Conservation (phyloP, 2,113 vertebrate genomes). For the Phocoena sinus region DNA sequence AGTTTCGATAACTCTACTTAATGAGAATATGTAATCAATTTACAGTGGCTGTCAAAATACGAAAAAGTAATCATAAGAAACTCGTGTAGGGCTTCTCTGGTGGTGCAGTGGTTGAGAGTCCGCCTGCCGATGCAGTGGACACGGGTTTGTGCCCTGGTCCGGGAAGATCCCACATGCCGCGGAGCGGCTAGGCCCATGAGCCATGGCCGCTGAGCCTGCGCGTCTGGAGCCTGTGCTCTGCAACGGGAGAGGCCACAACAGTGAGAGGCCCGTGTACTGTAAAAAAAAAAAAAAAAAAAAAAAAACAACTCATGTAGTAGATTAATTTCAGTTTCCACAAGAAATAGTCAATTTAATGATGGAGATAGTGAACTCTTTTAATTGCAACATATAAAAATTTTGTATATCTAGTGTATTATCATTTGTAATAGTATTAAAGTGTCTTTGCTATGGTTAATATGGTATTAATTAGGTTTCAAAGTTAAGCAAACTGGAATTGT, state of each 20-base stretch:
- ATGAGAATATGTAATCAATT: not conserved
- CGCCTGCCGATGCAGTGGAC: accelerated
- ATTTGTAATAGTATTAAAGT: not conserved
- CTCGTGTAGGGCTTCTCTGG: not conserved
- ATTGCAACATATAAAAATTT: not conserved
- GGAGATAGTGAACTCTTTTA: not conserved
- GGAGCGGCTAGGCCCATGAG: no score
- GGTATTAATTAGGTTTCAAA: not conserved
- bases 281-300: no score
- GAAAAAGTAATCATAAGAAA: not conserved
- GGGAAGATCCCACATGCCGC: no score
- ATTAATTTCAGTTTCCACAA: not conserved
- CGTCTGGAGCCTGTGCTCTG: no score
- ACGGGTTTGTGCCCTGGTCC: no score
- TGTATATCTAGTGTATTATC: not conserved
- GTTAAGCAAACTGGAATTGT: not conserved
- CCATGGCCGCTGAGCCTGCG: no score
- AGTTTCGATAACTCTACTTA: not conserved
- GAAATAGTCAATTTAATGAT: not conserved
- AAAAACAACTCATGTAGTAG: not conserved
- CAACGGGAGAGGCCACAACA: no score
- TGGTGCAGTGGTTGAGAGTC: no score
- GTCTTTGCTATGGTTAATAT: not conserved
- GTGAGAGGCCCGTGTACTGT: no score
- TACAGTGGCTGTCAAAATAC: not conserved